Conservation (phyloP, 2,113 vertebrate species). For the Oryzias celebensis region DNA sequence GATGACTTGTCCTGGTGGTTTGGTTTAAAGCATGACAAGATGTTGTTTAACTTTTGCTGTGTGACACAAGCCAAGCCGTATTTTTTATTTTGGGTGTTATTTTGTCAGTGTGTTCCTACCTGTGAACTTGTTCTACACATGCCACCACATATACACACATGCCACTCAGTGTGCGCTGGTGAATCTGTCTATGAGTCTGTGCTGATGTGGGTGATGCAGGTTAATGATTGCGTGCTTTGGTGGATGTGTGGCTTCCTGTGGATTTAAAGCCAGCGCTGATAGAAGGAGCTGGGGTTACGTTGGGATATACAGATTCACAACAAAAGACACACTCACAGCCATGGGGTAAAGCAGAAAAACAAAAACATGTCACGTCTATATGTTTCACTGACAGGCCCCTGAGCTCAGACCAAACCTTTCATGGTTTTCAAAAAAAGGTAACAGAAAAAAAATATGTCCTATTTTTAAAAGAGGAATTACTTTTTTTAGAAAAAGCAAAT, state of each 20-base stretch:
- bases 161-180: not conserved
- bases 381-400: not conserved
- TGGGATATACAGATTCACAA: slow-evolving; percentile 9
- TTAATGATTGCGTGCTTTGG: slow-evolving; percentile 59
- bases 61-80: slow-evolving; percentile 23
- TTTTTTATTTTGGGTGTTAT: not conserved
- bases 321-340: slow-evolving; percentile 5
- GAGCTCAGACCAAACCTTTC: not conserved
- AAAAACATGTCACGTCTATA: not conserved
- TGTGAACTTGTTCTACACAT: not conserved
- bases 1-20: slow-evolving; percentile 28
- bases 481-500: too few species aligned
- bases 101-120: not conserved
- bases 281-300: slow-evolving; percentile 35
- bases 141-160: slow-evolving; percentile 1
- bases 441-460: not conserved
- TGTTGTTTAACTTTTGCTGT: slow-evolving; percentile 31
- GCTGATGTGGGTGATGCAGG: slow-evolving; percentile 14
- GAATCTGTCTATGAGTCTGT: slow-evolving; percentile 12
- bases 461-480: not conserved
- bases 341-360: slow-evolving; percentile 1
- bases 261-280: slow-evolving; percentile 42
- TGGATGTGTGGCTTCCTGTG: slow-evolving; percentile 54
- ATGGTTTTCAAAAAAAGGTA: not conserved
- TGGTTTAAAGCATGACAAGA: slow-evolving; percentile 19